A percentile compares a stretch with the other conserved stretches of the same genome.
phyloP scores from a whole-genome alignment of 2,888 invertebrate species.

The Chymomyza amoena region DNA sequence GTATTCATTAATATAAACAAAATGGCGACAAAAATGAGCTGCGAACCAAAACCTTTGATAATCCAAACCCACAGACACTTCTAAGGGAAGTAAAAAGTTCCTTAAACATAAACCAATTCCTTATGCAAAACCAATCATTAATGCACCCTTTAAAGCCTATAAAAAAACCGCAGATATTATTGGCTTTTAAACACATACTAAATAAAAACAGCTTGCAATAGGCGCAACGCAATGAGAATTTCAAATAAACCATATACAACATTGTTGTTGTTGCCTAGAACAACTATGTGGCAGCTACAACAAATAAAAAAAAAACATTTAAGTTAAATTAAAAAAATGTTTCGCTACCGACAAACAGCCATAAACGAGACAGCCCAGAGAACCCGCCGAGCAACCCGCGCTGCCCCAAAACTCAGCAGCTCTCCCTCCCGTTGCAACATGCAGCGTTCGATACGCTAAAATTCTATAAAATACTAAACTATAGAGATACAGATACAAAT shows the following conservation, averaged over 20 bases:
- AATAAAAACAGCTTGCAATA: conserved; percentile 18
- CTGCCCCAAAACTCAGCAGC: neutral
- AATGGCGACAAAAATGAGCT: too few species aligned
- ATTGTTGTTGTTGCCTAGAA: conserved; percentile 6
- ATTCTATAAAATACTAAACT: conserved; percentile 49
- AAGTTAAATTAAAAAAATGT: conserved; percentile 55
- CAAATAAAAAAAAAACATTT: conserved; percentile 34
- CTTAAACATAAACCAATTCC: too few species aligned
- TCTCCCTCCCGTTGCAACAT: conserved; percentile 54
- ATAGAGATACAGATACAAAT: conserved; percentile 26
- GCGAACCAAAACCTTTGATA: too few species aligned
- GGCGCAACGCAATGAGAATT: conserved; percentile 42
- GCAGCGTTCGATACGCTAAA: conserved; percentile 55
- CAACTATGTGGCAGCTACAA: conserved; percentile 15
- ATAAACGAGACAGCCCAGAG: conserved; percentile 43
- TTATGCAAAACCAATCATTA: neutral
- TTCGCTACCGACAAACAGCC: conserved; percentile 39
- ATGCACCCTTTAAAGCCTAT: neutral
- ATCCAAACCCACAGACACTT: too few species aligned
- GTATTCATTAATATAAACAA: too few species aligned
- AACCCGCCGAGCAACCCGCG: neutral
- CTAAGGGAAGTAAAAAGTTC: too few species aligned
- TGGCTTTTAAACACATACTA: conserved; percentile 27
- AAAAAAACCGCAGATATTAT: conserved; percentile 36
- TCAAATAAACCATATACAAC: conserved; percentile 35